phyloP scores from a whole-genome alignment of 2,113 vertebrate genomes.

The Pleuronectes platessa region DNA sequence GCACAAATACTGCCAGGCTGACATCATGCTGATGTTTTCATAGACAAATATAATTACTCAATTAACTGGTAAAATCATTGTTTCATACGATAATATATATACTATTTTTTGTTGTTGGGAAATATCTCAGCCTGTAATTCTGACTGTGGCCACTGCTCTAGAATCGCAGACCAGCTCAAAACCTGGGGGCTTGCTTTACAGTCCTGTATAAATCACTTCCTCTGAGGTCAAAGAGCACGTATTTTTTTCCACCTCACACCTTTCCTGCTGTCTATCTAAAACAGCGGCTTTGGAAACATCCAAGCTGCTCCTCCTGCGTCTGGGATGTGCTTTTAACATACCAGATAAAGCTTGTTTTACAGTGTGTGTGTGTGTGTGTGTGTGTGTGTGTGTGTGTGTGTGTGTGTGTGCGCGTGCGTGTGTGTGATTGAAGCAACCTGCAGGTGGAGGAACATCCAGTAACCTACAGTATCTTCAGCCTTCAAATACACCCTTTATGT shows the following conservation, averaged over 20 bases:
- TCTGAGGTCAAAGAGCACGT: conserved; percentile 70
- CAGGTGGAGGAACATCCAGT: conserved; percentile 69
- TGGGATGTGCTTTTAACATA: conserved; percentile 68
- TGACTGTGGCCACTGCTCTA: conserved; percentile 37
- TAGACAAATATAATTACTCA: neutral
- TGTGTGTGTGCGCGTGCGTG: conserved; percentile 41
- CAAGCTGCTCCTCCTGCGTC: conserved; percentile 62
- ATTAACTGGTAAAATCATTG: neutral
- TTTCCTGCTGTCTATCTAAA: conserved; percentile 66
- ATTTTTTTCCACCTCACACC: conserved; percentile 70
- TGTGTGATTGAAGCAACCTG: conserved; percentile 64
- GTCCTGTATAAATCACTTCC: conserved; percentile 77
- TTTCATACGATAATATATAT: too few species aligned
- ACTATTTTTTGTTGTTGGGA: conserved; percentile 3
- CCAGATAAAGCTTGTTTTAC: conserved; percentile 59
- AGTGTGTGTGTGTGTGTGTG: conserved; percentile 43
- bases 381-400: conserved; percentile 42
- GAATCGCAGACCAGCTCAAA: conserved; percentile 53
- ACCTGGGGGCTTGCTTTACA: conserved; percentile 67
- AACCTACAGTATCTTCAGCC: conserved; percentile 69
- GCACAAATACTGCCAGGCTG: too few species aligned
- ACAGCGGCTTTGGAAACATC: conserved; percentile 72
- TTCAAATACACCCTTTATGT: conserved; percentile 72
- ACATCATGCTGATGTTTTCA: neutral
- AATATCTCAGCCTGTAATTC: conserved; percentile 27